Evolutionary conservation across 2,113 vertebrate species (phyloP).

Genomic region (Serilophus lunatus): DNA sequence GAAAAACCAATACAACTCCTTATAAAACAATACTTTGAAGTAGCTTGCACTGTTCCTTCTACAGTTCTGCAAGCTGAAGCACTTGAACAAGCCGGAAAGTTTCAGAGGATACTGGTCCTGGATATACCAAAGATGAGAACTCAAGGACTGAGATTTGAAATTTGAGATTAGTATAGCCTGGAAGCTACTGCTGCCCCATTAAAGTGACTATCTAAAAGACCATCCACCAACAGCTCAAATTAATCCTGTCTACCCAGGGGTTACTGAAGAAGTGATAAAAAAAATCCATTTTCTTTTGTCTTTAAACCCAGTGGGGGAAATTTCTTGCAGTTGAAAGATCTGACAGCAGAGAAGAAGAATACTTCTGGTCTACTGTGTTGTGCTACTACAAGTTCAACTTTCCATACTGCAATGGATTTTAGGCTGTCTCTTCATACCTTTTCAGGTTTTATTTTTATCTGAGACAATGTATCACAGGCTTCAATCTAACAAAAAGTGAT

Average conservation of each 20-base stretch:
- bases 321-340: background rate
- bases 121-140: background rate
- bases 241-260: background rate
- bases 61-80: background rate
- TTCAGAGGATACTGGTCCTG: background rate
- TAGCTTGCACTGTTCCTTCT: background rate
- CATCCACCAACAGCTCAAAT: background rate
- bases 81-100: background rate
- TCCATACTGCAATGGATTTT: background rate
- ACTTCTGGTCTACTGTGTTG: background rate
- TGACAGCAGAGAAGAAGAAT: background rate
- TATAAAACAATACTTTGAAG: background rate
- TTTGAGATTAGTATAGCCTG: background rate
- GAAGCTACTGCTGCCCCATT: background rate
- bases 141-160: background rate
- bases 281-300: background rate
- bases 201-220: background rate
- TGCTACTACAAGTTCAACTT: background rate
- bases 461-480: background rate
- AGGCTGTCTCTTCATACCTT: background rate
- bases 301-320: background rate
- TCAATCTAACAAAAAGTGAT: background rate
- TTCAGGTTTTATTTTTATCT: background rate
- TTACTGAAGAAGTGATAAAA: background rate
- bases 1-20: too few species aligned